These are phyloP conservation scores for Pseudococcus longispinus DNA, from an alignment of 2,888 invertebrate species.

Conservation along the genomic window DNA sequence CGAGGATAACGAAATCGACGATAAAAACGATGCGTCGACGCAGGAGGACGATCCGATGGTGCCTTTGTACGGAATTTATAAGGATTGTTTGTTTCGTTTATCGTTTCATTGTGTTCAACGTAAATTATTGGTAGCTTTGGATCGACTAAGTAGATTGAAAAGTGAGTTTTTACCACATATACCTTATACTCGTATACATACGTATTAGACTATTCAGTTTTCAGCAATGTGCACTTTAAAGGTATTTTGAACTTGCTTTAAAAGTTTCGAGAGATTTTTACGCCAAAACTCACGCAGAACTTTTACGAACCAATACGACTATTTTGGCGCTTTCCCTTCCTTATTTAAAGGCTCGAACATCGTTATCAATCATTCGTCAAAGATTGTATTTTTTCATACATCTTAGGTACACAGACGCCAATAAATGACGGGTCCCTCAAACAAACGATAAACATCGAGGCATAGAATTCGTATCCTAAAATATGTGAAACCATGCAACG, in stretches of 20 bases:
- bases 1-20: constrained; percentile 55
- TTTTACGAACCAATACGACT: too few species aligned
- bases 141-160: constrained; percentile 66
- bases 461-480: background rate
- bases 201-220: too few species aligned
- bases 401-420: background rate
- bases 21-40: constrained; percentile 56
- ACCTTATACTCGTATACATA: too few species aligned
- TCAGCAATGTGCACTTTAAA: too few species aligned
- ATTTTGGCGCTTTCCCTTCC: too few species aligned
- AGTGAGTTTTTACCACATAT: constrained; percentile 60
- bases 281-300: too few species aligned
- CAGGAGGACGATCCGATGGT: constrained; percentile 61
- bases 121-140: constrained; percentile 68
- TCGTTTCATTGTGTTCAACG: constrained; percentile 69
- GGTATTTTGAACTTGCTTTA: too few species aligned
- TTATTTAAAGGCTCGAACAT: too few species aligned
- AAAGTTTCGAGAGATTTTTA: too few species aligned
- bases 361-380: background rate
- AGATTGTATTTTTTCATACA: background rate
- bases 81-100: constrained; percentile 67
- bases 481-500: background rate
- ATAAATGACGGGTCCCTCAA: background rate
- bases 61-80: constrained; percentile 67
- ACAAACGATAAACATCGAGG: background rate